Evolutionary conservation across 2,888 invertebrate species (phyloP), one percentile per base, ranked within the genome.

Genomic region (Protodeltote pygarga): DNA sequence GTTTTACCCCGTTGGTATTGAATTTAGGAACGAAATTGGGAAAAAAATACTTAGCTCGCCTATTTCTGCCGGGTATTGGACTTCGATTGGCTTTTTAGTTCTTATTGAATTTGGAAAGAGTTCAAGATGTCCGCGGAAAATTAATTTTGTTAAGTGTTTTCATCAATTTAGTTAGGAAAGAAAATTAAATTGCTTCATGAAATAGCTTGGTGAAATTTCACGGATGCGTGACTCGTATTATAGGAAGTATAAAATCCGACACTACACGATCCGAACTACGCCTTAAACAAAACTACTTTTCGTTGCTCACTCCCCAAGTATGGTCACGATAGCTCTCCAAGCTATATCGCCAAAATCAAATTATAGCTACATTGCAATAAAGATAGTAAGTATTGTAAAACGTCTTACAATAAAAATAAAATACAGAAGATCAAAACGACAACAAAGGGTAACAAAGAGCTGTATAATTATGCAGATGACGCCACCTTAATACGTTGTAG

Each of bases 1-100:
- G 74, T 83, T 85, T 80, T 65, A 65, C 69, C 60, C 52, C 58
- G 66, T 70, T 61, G 60, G 51, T 74, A 77, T 79, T 77, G 72
- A 78, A 78, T 80, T 50, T 47, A 38, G 41, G 47, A 52, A 44
- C 24, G 17, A 40, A 66, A 44, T 41, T 19, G 38, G 25, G 25
- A 40, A 39, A 34, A 65, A 44, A 65, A 65, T 21, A 9, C 53
- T 37, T 23, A 32, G 53, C 47, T 51, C 31, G 58, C 58, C 58
- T 51, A 58, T 42, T 63, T 63, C 31, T 39, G 33, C 24, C 8
- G 27, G 17, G 34, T 42, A 48, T 63, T 58, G 58, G 57, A 48
- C 63, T 48, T 37, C 38, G 63, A 57, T 57, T 49, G 33, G 41
- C 32, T 44, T 29, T 62, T 34, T 55, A 47, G 34, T 39, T 49